phyloP scores from a whole-genome alignment of 2,888 invertebrate species.

The Stenotaenia linearis region DNA sequence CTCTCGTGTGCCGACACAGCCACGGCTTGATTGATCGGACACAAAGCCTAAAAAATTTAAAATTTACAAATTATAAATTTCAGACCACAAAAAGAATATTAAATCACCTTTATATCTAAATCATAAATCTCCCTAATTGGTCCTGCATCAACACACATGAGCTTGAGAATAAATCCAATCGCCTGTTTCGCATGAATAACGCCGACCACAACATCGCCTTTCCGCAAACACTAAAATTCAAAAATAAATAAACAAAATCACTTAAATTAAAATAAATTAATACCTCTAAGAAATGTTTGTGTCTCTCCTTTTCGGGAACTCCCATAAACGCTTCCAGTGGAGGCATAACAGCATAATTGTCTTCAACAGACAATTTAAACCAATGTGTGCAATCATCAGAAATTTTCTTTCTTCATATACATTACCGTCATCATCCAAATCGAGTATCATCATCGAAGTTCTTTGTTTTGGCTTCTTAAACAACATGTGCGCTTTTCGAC shows the following conservation, averaged over 20 bases:
- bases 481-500: not conserved
- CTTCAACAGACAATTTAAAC: constrained; percentile 28
- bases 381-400: not conserved
- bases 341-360: constrained; percentile 35
- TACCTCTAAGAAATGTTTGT: constrained; percentile 34
- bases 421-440: constrained; percentile 8
- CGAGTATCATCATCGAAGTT: not conserved
- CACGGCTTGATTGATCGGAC: constrained; percentile 6
- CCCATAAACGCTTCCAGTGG: constrained; percentile 35
- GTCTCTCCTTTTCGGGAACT: constrained; percentile 32
- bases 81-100: too few species aligned
- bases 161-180: constrained; percentile 56
- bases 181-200: constrained; percentile 46
- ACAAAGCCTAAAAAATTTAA: not conserved
- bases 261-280: not conserved
- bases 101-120: constrained; percentile 81
- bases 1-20: constrained; percentile 33
- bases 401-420: constrained; percentile 9
- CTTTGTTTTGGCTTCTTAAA: not conserved
- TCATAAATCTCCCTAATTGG: constrained; percentile 75
- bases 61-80: too few species aligned
- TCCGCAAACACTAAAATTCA: constrained; percentile 46
- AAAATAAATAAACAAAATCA: constrained; percentile 22
- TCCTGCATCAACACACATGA: constrained; percentile 75
- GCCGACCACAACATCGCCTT: constrained; percentile 48